Evolutionary conservation across 1,140 invertebrate species (phyloP).

Genomic region (Cotesia glomerata): DNA sequence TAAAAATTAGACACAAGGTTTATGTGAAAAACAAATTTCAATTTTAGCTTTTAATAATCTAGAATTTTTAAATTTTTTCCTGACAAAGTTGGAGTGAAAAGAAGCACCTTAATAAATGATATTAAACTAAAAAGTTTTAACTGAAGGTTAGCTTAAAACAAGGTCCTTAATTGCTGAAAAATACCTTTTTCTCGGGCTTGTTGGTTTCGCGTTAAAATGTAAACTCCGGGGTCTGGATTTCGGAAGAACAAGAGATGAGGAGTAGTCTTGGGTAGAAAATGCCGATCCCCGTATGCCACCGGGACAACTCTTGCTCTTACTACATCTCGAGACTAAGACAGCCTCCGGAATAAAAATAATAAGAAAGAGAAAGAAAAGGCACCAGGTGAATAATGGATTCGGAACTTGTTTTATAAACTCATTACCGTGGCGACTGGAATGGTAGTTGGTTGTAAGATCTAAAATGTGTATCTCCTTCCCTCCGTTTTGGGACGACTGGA

Average conservation of each 20-base stretch:
- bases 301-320: neutral
- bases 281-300: constrained; percentile 36
- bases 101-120: too few species aligned
- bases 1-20: too few species aligned
- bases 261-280: constrained; percentile 11
- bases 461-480: constrained; percentile 29
- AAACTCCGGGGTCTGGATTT: too few species aligned
- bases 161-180: constrained; percentile 19
- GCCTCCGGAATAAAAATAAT: too few species aligned
- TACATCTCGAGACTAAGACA: too few species aligned
- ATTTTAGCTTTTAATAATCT: too few species aligned
- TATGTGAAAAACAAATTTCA: too few species aligned
- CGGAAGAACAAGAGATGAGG: too few species aligned
- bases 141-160: neutral
- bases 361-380: neutral
- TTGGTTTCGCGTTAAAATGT: neutral
- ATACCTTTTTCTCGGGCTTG: constrained; percentile 6
- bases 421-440: constrained; percentile 38
- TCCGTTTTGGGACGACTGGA: constrained; percentile 12
- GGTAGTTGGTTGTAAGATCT: constrained; percentile 39
- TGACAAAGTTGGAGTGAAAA: too few species aligned
- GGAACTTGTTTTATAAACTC: constrained; percentile 40
- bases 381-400: constrained; percentile 38
- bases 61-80: too few species aligned
- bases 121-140: too few species aligned